These are phyloP conservation scores for Hypsibius dujardini DNA, from an alignment of 1,140 invertebrate genomes.

Conservation along the genomic window DNA sequence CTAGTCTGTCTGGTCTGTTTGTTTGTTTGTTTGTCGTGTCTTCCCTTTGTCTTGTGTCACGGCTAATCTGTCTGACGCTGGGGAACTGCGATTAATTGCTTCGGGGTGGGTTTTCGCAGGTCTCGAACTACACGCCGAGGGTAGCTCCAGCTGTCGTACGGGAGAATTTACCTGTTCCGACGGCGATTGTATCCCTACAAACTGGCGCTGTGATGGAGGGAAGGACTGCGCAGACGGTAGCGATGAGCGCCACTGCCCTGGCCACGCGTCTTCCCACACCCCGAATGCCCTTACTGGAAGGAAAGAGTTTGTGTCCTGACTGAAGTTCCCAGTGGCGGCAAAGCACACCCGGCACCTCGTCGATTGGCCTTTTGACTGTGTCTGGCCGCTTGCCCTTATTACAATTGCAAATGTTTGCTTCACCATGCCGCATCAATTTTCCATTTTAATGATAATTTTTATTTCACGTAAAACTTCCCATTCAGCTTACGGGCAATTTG, in stretches of 20 bases:
- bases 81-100: not conserved
- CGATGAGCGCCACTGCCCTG: conserved; percentile 19
- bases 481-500: too few species aligned
- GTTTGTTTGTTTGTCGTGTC: not conserved
- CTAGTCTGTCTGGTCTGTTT: not conserved
- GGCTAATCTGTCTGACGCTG: not conserved
- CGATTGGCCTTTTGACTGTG: too few species aligned
- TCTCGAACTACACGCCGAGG: not conserved
- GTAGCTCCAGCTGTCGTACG: not conserved
- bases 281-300: too few species aligned
- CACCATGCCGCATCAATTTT: too few species aligned
- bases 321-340: too few species aligned
- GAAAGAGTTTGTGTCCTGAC: too few species aligned
- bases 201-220: conserved; percentile 16
- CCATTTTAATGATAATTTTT: too few species aligned
- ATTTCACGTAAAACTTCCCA: too few species aligned
- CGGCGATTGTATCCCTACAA: conserved; percentile 18
- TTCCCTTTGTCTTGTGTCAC: not conserved
- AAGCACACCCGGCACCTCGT: too few species aligned
- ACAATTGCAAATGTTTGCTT: too few species aligned
- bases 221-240: conserved; percentile 20
- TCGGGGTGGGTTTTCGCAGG: not conserved
- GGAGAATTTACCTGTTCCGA: conserved; percentile 18
- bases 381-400: too few species aligned
- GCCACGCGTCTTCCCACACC: too few species aligned